phyloP scores from a whole-genome alignment of 1,140 invertebrate species.

The Subanguina moxae region DNA sequence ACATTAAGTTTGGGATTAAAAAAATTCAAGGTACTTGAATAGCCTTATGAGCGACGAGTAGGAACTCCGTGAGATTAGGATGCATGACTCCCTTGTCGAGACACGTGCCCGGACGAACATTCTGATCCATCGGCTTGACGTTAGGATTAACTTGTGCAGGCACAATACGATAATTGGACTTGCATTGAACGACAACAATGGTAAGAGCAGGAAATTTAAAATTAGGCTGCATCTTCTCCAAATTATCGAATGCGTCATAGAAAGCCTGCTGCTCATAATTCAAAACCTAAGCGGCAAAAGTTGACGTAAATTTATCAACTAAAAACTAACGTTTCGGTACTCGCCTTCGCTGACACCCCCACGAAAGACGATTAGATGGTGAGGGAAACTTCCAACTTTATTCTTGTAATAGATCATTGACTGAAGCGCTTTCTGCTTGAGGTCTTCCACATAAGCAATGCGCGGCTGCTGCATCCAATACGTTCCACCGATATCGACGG shows the following conservation, averaged over 20 bases:
- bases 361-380: constrained; percentile 12
- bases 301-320: background rate
- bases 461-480: constrained; percentile 16
- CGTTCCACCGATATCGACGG: constrained; percentile 9
- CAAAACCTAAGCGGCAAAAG: constrained; percentile 9
- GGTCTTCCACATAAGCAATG: constrained; percentile 10
- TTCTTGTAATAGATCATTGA: constrained; percentile 1
- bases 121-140: constrained; percentile 14
- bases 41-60: constrained; percentile 12
- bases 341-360: constrained; percentile 22
- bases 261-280: constrained; percentile 9
- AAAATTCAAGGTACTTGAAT: constrained; percentile 17
- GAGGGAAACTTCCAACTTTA: background rate
- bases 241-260: constrained; percentile 10
- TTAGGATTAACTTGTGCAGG: constrained; percentile 1
- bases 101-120: constrained; percentile 14
- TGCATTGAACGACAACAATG: constrained; percentile 18
- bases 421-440: background rate
- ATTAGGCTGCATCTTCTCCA: constrained; percentile 1
- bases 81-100: constrained; percentile 11
- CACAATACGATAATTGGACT: constrained; percentile 23
- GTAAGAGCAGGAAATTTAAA: background rate
- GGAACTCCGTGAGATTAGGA: constrained; percentile 10
- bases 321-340: constrained; percentile 13
- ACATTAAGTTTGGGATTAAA: no score